phyloP scores from a whole-genome alignment of 2,888 invertebrate genomes.

The Drosophila acutilabella region DNA sequence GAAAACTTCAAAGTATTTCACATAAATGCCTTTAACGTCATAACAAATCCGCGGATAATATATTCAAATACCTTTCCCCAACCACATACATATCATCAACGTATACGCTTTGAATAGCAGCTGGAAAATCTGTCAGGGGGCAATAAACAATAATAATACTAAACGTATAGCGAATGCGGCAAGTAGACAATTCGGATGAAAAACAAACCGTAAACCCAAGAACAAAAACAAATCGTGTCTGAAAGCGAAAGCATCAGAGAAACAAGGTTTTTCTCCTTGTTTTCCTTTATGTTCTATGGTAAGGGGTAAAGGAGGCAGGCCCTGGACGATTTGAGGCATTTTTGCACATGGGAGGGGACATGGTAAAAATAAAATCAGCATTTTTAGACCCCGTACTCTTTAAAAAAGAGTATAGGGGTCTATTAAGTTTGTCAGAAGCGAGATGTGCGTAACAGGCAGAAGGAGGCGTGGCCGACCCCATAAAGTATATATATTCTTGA shows the following conservation, averaged over 20 bases:
- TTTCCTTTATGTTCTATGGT: no score
- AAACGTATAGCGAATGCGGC: constrained; percentile 32
- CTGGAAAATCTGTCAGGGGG: constrained; percentile 29
- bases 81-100: background rate
- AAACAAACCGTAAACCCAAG: background rate
- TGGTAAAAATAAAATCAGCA: constrained; percentile 84
- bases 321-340: constrained; percentile 39
- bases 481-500: no score
- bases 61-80: constrained; percentile 13
- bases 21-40: background rate
- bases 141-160: constrained; percentile 37
- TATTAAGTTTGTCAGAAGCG: no score
- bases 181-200: constrained; percentile 37
- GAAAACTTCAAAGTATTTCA: background rate
- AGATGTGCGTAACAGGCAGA: no score
- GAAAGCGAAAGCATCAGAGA: constrained; percentile 31
- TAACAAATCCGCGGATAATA: constrained; percentile 15
- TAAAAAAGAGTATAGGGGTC: no score
- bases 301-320: background rate
- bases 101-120: constrained; percentile 16
- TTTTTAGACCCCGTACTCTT: no score
- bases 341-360: constrained; percentile 49
- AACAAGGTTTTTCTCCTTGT: constrained; percentile 19
- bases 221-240: constrained; percentile 9
- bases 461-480: no score